phyloP scores from a whole-genome alignment of 2,113 vertebrate species.

The Pao palembangensis region DNA sequence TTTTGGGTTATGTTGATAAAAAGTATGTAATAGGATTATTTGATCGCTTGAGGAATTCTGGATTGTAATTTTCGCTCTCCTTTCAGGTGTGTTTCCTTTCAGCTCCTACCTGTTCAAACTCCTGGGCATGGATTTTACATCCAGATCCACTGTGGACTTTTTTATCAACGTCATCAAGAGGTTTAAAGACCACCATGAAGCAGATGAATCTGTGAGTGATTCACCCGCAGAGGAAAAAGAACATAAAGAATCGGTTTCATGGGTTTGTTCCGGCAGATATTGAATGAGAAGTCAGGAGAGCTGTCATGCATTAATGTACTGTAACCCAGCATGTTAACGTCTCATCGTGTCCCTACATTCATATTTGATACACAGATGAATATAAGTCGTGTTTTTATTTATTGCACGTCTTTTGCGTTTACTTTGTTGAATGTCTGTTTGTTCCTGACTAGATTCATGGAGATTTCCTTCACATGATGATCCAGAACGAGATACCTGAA shows the following conservation, averaged over 20 bases:
- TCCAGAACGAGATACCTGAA: slow-evolving; percentile 71
- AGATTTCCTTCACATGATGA: slow-evolving; percentile 85
- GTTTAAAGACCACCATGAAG: slow-evolving; percentile 47
- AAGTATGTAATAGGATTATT: slow-evolving; percentile 9
- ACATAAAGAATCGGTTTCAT: no score
- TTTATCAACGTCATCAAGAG: slow-evolving; percentile 50
- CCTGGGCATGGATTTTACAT: slow-evolving; percentile 9
- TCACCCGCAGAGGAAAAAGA: no score
- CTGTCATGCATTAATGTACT: background rate
- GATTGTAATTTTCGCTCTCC: background rate
- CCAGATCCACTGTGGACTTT: slow-evolving; percentile 22
- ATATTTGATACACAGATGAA: no score
- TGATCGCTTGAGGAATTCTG: background rate
- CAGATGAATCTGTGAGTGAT: slow-evolving; percentile 32
- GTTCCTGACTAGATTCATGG: slow-evolving; percentile 67
- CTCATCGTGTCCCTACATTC: no score
- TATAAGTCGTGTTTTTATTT: no score
- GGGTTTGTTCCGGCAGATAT: no score
- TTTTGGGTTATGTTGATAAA: slow-evolving; percentile 24
- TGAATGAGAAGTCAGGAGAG: background rate
- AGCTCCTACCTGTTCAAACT: background rate
- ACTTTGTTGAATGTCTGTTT: slow-evolving; percentile 1
- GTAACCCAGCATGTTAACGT: no score
- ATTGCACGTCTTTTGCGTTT: background rate
- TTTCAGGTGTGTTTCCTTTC: slow-evolving; percentile 52